Evolutionary conservation across 2,113 vertebrate species (phyloP), one percentile per base, ranked within the genome.

Genomic region (Cranoglanis bouderius): DNA sequence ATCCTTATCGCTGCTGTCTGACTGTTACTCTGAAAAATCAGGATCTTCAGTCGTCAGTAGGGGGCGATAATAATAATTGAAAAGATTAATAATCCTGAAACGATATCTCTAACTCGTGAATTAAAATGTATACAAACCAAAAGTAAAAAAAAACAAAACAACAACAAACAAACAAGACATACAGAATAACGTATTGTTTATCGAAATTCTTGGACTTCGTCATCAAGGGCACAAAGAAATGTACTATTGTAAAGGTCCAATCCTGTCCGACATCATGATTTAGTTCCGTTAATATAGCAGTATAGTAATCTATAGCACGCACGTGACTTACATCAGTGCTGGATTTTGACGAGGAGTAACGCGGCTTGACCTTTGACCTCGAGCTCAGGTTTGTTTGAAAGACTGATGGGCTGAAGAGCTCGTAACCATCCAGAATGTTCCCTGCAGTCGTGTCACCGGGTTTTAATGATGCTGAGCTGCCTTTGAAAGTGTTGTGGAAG

Each of bases 401-500:
- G 89, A 89, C 87, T 57, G 89, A 87, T 91, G 70, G 61, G 83
- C 80, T 84, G 61, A 84, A 90, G 81, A 43, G 70, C 85, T 84
- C 70, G 83, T 89, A 91, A 91, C 88, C 43, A 26, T 85, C 74
- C 78, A 67, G 85, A 87, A 74, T 89, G 88, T 85, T 87, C 84
- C 82, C 57, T 84, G 70, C 78, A 80, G 85, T 85, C 85, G 63
- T 87, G 88, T 89, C 75, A 85, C 32, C 65, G 77, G 82, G 57
- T 35, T 89, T 87, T 91, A 91, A 89, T 84, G 75, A 88, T 5
- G 63, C 65, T 65, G 51, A 84, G 65, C 51, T 74, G 81, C 85
- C 88, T 90, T 87, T 87, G 82, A 89, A 91, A 85, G 81, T 87
- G 82, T 85, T 32, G 81, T 21, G 83, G 83, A 49, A 85, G 90